A percentile compares a stretch with the other conserved stretches of the same genome.
phyloP scores from a whole-genome alignment of 2,797 vertebrate genomes.

The Peromyscus aztecus region DNA sequence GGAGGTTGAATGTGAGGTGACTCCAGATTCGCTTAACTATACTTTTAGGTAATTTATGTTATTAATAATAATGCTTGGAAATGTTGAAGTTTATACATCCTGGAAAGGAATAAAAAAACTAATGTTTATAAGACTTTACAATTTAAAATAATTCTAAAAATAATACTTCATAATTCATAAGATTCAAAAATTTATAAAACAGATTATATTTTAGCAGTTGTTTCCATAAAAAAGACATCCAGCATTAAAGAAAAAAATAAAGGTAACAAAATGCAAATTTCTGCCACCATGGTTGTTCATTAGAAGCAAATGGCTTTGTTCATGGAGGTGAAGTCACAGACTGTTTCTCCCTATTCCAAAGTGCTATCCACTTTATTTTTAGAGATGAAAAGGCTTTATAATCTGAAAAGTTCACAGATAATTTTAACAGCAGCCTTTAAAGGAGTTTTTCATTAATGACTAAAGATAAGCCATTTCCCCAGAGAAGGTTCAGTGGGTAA shows the following conservation, averaged over 20 bases:
- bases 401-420: slow-evolving; percentile 30
- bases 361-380: slow-evolving; percentile 46
- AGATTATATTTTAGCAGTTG: slow-evolving; percentile 32
- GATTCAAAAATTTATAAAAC: slow-evolving; percentile 42
- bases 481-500: not conserved
- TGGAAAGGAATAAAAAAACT: not conserved
- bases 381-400: slow-evolving; percentile 27
- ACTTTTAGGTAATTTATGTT: not conserved
- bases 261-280: slow-evolving; percentile 37
- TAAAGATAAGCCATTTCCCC: not conserved
- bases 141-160: slow-evolving; percentile 58
- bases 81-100: not conserved
- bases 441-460: not conserved
- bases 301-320: not conserved
- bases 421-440: slow-evolving; percentile 57
- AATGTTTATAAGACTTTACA: slow-evolving; percentile 31
- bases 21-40: not conserved
- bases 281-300: slow-evolving; percentile 53
- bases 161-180: slow-evolving; percentile 36
- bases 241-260: slow-evolving; percentile 55
- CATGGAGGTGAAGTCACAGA: not conserved
- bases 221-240: slow-evolving; percentile 48
- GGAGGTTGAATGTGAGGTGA: not conserved
- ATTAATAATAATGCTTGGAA: slow-evolving; percentile 58
- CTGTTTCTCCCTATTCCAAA: not conserved